Evolutionary conservation across 2,888 invertebrate species (phyloP), one percentile per base, ranked within the genome.

Genomic region (Cheilosia variabilis): DNA sequence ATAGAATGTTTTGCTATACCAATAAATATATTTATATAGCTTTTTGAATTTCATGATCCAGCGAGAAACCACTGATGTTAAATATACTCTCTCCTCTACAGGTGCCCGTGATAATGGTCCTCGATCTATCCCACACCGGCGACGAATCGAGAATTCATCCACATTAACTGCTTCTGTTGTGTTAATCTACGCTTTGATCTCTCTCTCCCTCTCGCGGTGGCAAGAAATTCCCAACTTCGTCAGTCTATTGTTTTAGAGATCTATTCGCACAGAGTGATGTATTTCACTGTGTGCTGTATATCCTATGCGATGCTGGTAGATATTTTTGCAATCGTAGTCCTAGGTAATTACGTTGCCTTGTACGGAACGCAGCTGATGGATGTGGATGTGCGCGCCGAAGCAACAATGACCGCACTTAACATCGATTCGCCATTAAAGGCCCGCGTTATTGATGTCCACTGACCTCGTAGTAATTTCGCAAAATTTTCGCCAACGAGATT

Each of bases 331-430:
- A 80, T 86, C 66, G 86, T 86, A 81, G 80, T 86, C 86, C 80
- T 68, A 72, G 86, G 86, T 86, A 86, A 86, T 86, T 86, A 86
- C 86, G 80, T 66, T 86, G 76, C 86, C 86, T 76, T 86, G 72
- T 86, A 86, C 62, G 86, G 84, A 68, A 81, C 31, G 31, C 86
- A 86, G 55, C 72, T 86, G 86, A 86, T 86, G 86, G 80, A 86
- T 86, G 86, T 80, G 80, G 75, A 80, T 71, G 75, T 68, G 57
- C 68, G 71, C 62, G 57, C 68, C 6, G n/a, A 9, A 15, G 5
- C 52, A 52, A 6, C 52, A 79, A 72, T 81, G 62, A 63, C 80
- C 86, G 37, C 55, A 22, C 69, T 66, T 72, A 86, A 86, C 86
- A 86, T 86, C 80, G 72, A 86, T 77, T 86, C 76, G 52, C 76